Base-by-base conservation (phyloP, 2,797 vertebrate genomes). In the Emydoidea blandingii region DNA sequence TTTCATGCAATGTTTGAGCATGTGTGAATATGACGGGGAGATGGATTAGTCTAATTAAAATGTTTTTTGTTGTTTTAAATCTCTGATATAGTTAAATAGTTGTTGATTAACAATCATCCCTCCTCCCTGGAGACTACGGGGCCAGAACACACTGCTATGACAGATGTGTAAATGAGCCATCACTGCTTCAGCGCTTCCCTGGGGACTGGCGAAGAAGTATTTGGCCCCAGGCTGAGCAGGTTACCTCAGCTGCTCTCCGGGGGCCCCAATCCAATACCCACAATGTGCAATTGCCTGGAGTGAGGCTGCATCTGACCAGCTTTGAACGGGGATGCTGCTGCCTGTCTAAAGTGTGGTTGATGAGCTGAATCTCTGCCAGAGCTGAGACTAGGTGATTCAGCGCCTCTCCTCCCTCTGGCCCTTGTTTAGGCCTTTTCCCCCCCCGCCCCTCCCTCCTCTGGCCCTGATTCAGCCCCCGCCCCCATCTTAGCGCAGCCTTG, bases 71-170 rank as follows among this genome's bases (percentile, higher is more conserved):
- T 16, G 16, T 34, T 62, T 31, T 34, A 6, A 31, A 16, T 62
- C 27, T 31, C 8, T 29, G 56, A 57, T 29, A 5, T 47, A 47
- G 47, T 47, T 47, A 47, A 47, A 47, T 47, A 47, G 1, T 47
- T 47, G 8, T 47, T 47, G 47, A 10, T 47, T 47, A 50, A 14
- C 14, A 62, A 6, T 31, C 16, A 14, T 34, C 59, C 31, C 8
- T 4, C 31, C 31, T 16, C 12, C 59, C 6, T 34, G 31, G 16
- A 14, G 14, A 1, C 31, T 59, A 12, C 0, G 6, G 29, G 12
- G 12, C 29, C 3, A 15, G 31, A 31, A 34, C 3, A 6, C 6
- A 2, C 6, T 16, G 59, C 16, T 34, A 31, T 62, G 29, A 59
- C 12, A 59, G 12, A 12, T 59, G 59, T 16, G 31, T 16, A n/a